Base-by-base conservation (phyloP, 2,113 vertebrate species). In the Grus americana region DNA sequence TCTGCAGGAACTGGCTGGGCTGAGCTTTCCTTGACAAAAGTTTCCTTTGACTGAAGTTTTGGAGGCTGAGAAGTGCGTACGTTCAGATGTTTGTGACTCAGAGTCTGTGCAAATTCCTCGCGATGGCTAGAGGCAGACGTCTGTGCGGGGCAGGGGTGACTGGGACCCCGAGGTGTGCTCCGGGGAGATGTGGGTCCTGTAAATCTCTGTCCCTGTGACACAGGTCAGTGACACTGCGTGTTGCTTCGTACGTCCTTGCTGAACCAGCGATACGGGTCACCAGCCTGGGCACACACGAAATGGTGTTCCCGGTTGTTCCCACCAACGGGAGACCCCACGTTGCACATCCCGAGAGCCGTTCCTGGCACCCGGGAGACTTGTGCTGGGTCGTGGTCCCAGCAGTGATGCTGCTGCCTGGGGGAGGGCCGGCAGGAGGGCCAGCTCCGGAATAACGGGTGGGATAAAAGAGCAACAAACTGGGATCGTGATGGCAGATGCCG, bases 1-100 rank as follows among this genome's bases (percentile, higher is more conserved):
- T 94, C 96, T 97, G 95, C 84, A 89, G 95, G 92, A 97, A 89
- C 94, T 16, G 87, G 86, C 90, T 97, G 97, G 93, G 72, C 83
- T 90, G 91, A 92, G 86, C 79, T 92, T 85, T 88, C 50, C 75
- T 91, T 78, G 74, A 95, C 97, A 95, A 94, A 96, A 88, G 92
- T 86, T 95, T 72, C 83, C 78, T 97, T 95, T 94, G 82, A 95
- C 63, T 84, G 50, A 79, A 83, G 66, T 75, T 95, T 72, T 67
- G 82, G 93, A 94, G 81, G 71, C 92, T 73, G 52, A 82, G 74
- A 61, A 63, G 27, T 15, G 67, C 32, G 18, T 50, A 1, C 8
- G 9, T 71, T 75, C 84, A 79, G 88, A 15, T 85, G 62, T 61
- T 52, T 82, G 79, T 71, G 91, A 57, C 29, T 90, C 2, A 1